Evolutionary conservation across 1,140 invertebrate genomes (phyloP), one percentile per base, ranked within the genome.

Genomic region (Panulirus ornatus): DNA sequence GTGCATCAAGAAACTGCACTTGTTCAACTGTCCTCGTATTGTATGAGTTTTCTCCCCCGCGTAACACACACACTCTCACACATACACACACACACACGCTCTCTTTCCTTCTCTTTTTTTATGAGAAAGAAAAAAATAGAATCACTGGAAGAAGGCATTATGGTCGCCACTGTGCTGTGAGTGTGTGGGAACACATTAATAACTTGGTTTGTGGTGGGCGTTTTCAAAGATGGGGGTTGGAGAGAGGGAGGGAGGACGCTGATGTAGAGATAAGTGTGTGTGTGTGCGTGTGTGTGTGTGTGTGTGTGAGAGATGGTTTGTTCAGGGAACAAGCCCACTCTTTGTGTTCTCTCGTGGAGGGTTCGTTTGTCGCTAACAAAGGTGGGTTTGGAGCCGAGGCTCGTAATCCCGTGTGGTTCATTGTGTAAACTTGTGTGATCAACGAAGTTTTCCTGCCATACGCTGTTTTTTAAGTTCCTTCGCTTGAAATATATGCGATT

Each of bases 91-190:
- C n/a, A n/a, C n/a, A n/a, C n/a, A 19, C 54, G 54, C 3, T 3
- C 14, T 19, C 5, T 27, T 27, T 66, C 27, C 58, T 8, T 66
- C 30, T 66, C 30, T 66, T 66, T 30, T 22, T 22, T 27, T 66
- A 66, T 8, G 58, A 11, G n/a, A n/a, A n/a, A n/a, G n/a, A n/a
- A n/a, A n/a, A n/a, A n/a, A n/a, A n/a, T n/a, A n/a, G n/a, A n/a
- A n/a, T n/a, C n/a, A 66, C 58, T 66, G 58, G 58, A 66, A 66
- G 58, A 66, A 27, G 27, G n/a, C 58, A 66, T 66, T 66, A 27
- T 66, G 30, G n/a, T 66, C 9, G 58, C 8, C n/a, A 66, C 58
- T 66, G 58, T 27, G n/a, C 16, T 27, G n/a, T 22, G 27, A 66
- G 58, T 66, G 58, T 66, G 5, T 27, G 3, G 58, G 58, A 66